Evolutionary conservation across 2,113 vertebrate genomes (phyloP).

Genomic region (Hirundichthys speculiger): DNA sequence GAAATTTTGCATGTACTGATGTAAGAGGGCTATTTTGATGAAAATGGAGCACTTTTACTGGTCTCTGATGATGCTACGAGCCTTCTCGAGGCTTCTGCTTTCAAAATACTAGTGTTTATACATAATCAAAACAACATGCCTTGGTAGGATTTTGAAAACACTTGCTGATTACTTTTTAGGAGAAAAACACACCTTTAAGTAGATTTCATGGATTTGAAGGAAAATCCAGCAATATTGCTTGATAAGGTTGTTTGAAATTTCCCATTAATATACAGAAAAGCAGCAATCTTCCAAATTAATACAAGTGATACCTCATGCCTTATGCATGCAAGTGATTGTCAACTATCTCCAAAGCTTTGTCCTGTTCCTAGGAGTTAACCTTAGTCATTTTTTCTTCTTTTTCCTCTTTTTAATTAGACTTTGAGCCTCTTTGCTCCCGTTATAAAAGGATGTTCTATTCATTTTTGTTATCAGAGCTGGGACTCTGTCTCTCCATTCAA

Average conservation of each 20-base stretch:
- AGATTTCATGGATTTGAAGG: not conserved
- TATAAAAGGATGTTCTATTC: slow-evolving; percentile 38
- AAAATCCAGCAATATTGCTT: not conserved
- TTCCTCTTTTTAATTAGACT: no score
- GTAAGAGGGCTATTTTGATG: not conserved
- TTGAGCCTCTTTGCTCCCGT: not conserved
- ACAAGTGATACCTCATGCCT: not conserved
- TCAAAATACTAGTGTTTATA: slow-evolving; percentile 25
- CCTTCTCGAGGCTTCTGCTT: slow-evolving; percentile 11
- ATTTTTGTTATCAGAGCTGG: slow-evolving; percentile 36
- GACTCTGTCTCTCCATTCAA: slow-evolving; percentile 31
- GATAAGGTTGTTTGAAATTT: not conserved
- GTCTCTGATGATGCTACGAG: slow-evolving; percentile 21
- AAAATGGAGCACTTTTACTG: slow-evolving; percentile 11
- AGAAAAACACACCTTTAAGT: not conserved
- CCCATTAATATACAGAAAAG: slow-evolving; percentile 5
- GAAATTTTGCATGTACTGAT: slow-evolving; percentile 23
- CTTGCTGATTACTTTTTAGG: not conserved
- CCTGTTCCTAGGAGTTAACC: slow-evolving; percentile 4
- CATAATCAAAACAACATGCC: slow-evolving; percentile 27
- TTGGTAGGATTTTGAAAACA: slow-evolving; percentile 11
- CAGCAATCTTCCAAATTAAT: not conserved
- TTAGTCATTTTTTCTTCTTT: not conserved
- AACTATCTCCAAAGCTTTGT: slow-evolving; percentile 9
- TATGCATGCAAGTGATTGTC: slow-evolving; percentile 7